Evolutionary conservation across 2,797 vertebrate species (phyloP).

Genomic region (Acanthornis magna): DNA sequence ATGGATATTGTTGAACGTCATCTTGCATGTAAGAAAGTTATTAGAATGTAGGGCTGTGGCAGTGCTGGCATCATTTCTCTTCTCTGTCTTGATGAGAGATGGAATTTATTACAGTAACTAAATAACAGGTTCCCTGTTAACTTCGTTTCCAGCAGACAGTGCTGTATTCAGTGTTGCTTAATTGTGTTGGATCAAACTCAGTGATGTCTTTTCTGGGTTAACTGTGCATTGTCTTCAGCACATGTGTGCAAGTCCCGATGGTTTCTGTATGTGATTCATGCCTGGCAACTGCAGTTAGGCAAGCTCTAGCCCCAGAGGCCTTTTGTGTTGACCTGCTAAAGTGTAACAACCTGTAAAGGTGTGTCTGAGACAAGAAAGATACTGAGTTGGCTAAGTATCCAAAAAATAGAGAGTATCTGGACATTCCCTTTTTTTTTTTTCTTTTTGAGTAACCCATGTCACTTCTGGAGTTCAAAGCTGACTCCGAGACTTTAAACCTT

Average conservation of each 20-base stretch:
- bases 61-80: background rate
- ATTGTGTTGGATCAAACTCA: background rate
- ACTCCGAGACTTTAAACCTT: conserved; percentile 19
- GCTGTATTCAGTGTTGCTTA: background rate
- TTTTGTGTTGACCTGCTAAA: background rate
- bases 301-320: background rate
- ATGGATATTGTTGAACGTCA: background rate
- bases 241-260: background rate
- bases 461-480: conserved; percentile 20
- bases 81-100: conserved; percentile 8
- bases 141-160: background rate
- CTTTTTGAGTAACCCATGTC: background rate
- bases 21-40: conserved; percentile 5
- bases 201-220: background rate
- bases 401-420: background rate
- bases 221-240: background rate
- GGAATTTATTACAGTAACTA: conserved; percentile 11
- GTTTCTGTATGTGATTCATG: background rate
- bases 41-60: conserved; percentile 6
- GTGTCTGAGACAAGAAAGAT: background rate
- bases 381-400: background rate
- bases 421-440: background rate
- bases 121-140: background rate
- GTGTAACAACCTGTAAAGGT: background rate
- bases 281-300: background rate